Base-by-base conservation (phyloP, 2,797 vertebrate genomes). In the Tapirus indicus region DNA sequence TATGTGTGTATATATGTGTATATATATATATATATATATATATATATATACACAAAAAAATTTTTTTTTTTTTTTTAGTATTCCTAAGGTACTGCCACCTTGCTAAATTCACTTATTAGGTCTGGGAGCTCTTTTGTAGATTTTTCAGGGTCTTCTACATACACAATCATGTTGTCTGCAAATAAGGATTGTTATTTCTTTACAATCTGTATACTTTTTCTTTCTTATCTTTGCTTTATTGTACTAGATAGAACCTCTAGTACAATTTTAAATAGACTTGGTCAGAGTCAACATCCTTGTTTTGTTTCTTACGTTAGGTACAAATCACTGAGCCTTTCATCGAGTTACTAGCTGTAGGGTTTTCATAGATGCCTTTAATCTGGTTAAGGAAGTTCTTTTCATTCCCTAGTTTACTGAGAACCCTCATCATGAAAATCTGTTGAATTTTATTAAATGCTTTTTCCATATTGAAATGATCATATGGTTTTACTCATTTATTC, bases 371-470 rank as follows among this genome's bases (percentile, higher is more conserved):
- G 14, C 71, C 49, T 47, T 58, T 85, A 68, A 68, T 68, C 21
- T 77, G 29, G 21, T 56, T 77, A 41, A 93, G 29, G 25, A 77
- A 85, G 23, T 77, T 77, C 44, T 72, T 92, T 52, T 72, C 20
- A 12, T 75, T 92, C 64, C 69, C 10, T 75, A 20, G 58, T 72
- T 95, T 72, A 66, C 83, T 60, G 27, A 77, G n/a, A 47, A 41
- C 13, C 64, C 64, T 75, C 35, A 44, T 88, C n/a, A 49, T 83
- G 77, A 41, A 66, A 69, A 88, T 44, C 29, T 41, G 13, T 88
- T 80, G 44, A 72, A 64, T 91, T 95, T 88, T 60, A 74, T 69
- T 56, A 95, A 66, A 56, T 47, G 18, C 10, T 62, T 66, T 88
- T 49, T 78, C 29, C 25, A 49, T 90, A 47, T 23, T 35, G 60